phyloP scores from a whole-genome alignment of 2,888 invertebrate species.

The Oithona nana region DNA sequence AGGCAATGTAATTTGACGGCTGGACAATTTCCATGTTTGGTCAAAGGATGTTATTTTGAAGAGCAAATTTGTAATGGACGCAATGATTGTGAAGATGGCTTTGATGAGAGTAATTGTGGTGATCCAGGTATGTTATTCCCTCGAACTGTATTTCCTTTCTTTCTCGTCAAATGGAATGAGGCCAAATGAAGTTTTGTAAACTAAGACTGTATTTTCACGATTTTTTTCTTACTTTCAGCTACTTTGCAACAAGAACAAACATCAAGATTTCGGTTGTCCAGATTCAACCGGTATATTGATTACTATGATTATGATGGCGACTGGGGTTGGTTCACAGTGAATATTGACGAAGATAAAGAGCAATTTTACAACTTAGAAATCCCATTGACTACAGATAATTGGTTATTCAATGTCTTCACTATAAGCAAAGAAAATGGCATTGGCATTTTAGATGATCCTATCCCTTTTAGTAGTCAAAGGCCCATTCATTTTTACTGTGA shows the following conservation, averaged over 20 bases:
- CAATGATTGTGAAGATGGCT: conserved; percentile 29
- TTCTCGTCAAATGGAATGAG: too few species aligned
- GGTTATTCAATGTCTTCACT: conserved; percentile 35
- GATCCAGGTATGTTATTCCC: too few species aligned
- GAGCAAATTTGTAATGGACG: conserved; percentile 30
- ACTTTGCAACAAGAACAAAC: conserved; percentile 11
- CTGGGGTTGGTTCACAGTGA: conserved; percentile 29
- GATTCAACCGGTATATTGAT: conserved; percentile 23
- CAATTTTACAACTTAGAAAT: conserved; percentile 27
- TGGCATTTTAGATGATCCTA: conserved; percentile 31
- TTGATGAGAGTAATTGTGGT: conserved; percentile 29
- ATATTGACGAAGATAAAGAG: conserved; percentile 23
- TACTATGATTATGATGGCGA: conserved; percentile 30
- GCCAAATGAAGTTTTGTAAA: too few species aligned
- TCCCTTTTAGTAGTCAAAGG: conserved; percentile 19
- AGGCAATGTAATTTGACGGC: conserved; percentile 14
- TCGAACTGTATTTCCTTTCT: too few species aligned
- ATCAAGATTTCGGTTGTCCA: conserved; percentile 16
- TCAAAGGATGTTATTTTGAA: conserved; percentile 27
- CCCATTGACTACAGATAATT: conserved; percentile 29
- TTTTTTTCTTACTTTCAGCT: too few species aligned
- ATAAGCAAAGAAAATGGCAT: conserved; percentile 34
- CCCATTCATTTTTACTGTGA: conserved; percentile 16
- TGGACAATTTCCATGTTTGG: conserved; percentile 26
- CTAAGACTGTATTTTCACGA: too few species aligned